Evolutionary conservation across 2,888 invertebrate genomes (phyloP), one percentile per base, ranked within the genome.

Genomic region (Exocentrus adspersus): DNA sequence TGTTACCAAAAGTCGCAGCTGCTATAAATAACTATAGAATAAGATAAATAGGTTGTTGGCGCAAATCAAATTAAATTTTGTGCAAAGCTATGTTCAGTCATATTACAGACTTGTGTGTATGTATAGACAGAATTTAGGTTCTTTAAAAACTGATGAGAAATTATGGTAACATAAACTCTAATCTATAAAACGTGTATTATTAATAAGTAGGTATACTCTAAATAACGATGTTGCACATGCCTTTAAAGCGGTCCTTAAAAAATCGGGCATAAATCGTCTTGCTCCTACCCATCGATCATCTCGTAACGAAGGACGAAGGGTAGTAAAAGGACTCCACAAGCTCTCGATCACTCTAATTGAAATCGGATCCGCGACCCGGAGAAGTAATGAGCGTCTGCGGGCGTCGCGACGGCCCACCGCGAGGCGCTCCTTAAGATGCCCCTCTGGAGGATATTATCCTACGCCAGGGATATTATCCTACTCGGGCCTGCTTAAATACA

Each of bases 261-360:
- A 37, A 37, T 37, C 37, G 10, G 2, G 1, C 3, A 37, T n/a
- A 12, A n/a, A 37, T n/a, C 37, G 37, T 9, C 21, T 16, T 16
- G 51, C 50, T 51, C 41, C 30, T 4, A 52, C 61, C 72, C 77
- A 80, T 80, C 78, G 76, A 80, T 80, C 79, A 80, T 80, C 75
- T 74, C 75, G 73, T 77, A 77, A 77, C 77, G 77, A 78, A 78
- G 77, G 75, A 74, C 75, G 73, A 76, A 78, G 77, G 78, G 75
- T 75, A 75, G 81, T 77, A 81, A 81, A 79, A 75, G 76, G 80
- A 81, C 79, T 77, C 80, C 75, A n/a, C 62, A 69, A 76, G 77
- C 80, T 81, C 80, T 82, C 81, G 79, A 82, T 81, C 82, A 71
- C 72, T 80, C 80, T 82, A 82, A 82, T 82, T 82, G 82, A 82